Base-by-base conservation (phyloP, 37 sponge, comb jelly and placozoan genomes). In the Petrosia ficiformis region DNA sequence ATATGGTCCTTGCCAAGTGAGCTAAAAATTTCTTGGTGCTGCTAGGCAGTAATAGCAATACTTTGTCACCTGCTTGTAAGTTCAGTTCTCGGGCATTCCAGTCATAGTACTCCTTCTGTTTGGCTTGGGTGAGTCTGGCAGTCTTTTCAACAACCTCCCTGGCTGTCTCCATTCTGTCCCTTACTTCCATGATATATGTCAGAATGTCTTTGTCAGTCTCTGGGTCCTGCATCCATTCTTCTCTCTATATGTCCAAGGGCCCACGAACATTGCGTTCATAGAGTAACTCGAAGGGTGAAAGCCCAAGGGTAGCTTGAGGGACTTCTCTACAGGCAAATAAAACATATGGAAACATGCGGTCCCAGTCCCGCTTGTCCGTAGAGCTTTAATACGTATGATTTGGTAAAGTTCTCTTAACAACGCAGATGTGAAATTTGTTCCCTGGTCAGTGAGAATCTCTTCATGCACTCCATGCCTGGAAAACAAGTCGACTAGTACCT, bases 301-400 rank as follows among this genome's bases (percentile, higher is more conserved):
- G 80, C 0, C 87, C 87, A 5, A 71, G 16, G 24, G 78, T 68
- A 19, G 72, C 78, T 40, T 86, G 87, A 32, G 81, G 80, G 19
- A 78, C 79, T 40, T 85, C 86, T 16, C 80, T n/a, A 35, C 74
- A 79, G 33, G 87, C 87, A 80, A 86, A 86, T 6, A 86, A 67
- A 2, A 86, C 42, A 38, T 68, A 74, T 4, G 80, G 81, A 6
- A 86, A 40, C 24, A 75, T n/a, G 34, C 44, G 35, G 44, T 86
- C 85, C 85, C 85, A 84, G 40, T 84, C 84, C 30, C 70, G 70
- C 6, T 57, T 71, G 48, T 77, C 77, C 82, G 39, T 80, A 67
- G 14, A 77, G 80, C 72, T 80, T 80, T 1, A 72, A 82, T 28
- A 76, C 76, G 77, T 80, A 81, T 2, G 82, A 80, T 22, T 24